Base-by-base conservation (phyloP, 2,797 vertebrate species). In the Manis pentadactyla region DNA sequence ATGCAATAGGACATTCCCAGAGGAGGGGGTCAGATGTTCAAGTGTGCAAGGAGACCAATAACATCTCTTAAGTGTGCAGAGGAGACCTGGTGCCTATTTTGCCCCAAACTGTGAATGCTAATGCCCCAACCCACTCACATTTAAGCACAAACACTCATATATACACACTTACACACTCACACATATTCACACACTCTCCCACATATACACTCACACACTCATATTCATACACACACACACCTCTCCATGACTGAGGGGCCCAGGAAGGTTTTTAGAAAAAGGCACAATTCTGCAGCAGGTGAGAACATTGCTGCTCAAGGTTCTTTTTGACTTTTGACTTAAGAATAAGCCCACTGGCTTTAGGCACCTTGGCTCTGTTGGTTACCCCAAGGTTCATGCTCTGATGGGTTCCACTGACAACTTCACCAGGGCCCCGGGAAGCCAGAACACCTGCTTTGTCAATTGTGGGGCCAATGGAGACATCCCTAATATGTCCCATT, bases 361-460 rank as follows among this genome's bases (percentile, higher is more conserved):
- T 75, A 93, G 95, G 89, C 75, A 29, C 69, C 7, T 94, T 63
- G 95, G 83, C 57, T 77, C 23, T 29, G 55, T 18, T 0, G 0
- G 27, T 73, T 97, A 97, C 92, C 64, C 87, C 86, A 81, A 84
- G 83, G 78, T 69, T 84, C 83, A 42, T 34, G 71, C 0, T 0
- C 29, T 91, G 17, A 0, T 9, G 88, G 61, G 21, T 85, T 94
- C 96, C 31, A 14, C 19, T 81, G 92, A 81, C 71, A 78, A 21
- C 34, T 74, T 94, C 83, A 49, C 18, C 5, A 71, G 87, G 0
- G 39, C 73, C 82, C 34, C 51, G 74, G 0, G 93, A 82, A 91
- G 94, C 94, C 94, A 91, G 90, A 83, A 29, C 96, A 97, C 90
- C 94, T 97, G 97, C 83, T 96, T 68, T 71, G 82, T 84, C 68